Conservation (phyloP, 2,113 vertebrate genomes). For the Phaethornis superciliosus region DNA sequence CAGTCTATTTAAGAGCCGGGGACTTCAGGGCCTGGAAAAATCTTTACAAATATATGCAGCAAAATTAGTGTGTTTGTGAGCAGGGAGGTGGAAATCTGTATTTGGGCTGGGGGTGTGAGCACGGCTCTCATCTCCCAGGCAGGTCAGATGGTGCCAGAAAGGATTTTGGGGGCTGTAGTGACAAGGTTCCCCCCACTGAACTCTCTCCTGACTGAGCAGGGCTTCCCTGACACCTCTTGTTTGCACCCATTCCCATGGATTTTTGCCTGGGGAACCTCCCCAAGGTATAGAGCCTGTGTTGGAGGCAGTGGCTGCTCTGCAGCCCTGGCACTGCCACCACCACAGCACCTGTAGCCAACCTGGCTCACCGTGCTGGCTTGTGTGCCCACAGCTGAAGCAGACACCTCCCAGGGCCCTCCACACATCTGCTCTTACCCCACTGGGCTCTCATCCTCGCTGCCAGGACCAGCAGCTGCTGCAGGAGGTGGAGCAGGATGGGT, state of each 20-base stretch:
- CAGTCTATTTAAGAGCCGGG: slow-evolving; percentile 9
- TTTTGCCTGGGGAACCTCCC: background rate
- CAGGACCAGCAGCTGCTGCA: background rate
- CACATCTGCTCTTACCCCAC: background rate
- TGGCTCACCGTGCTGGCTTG: background rate
- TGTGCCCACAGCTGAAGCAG: background rate
- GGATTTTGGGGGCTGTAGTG: background rate
- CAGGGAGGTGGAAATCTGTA: background rate
- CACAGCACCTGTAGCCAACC: slow-evolving; percentile 55
- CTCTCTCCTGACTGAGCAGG: background rate
- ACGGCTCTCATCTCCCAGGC: background rate
- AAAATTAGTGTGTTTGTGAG: background rate
- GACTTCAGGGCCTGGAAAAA: slow-evolving; percentile 39
- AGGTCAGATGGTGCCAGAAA: background rate
- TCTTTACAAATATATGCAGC: background rate
- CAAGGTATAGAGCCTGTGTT: rapidly evolving
- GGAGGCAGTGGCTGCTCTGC: slow-evolving; percentile 14
- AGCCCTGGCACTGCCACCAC: background rate
- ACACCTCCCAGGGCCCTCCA: background rate
- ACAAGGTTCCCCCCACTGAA: rapidly evolving
- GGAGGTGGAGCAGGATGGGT: background rate
- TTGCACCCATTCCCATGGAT: background rate
- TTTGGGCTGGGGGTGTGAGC: background rate
- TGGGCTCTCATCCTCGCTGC: background rate
- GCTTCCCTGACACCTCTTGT: background rate